Base-by-base conservation (phyloP, 2,797 vertebrate species). In the Borostomias antarcticus region DNA sequence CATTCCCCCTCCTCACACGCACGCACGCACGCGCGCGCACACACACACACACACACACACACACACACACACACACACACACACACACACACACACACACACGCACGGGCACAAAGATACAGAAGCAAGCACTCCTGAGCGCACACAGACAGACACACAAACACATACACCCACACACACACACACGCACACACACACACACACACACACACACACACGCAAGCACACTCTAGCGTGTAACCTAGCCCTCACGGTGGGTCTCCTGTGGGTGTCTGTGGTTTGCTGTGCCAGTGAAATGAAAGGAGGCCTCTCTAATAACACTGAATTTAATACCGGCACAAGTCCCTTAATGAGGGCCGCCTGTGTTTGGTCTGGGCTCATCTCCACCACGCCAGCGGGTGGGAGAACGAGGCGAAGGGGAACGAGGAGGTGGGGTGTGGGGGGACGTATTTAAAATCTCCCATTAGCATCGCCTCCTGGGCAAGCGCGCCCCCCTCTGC, bases 251-350 rank as follows among this genome's bases (percentile, higher is more conserved):
- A 60, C 68, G 75, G 80, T 2, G 26, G 78, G 72, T 82, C 86
- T 87, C 89, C 82, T 82, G 84, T 85, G 87, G 84, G 77, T 80
- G 85, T 86, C 81, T 87, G 87, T 84, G 86, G 84, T 89, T 88
- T 89, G 87, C 85, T 86, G 85, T 86, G 87, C 82, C 82, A 78
- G 86, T 87, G 86, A 90, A 90, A 90, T 87, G 81, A 88, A 89
- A 89, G 88, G 78, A 86, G 84, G 82, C 82, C 86, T 87, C 87
- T 89, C 89, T 90, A 89, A 89, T 89, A 90, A 89, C 86, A 80
- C 79, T 70, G 62, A 87, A 89, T 88, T 86, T 87, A 89, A 89
- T 87, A 89, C 85, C 87, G 77, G 82, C 86, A 65, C 82, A 75
- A 84, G 83, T 87, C 84, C 82, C 84, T 89, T 90, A 91, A 92